Evolutionary conservation across 2,797 vertebrate species (phyloP), one percentile per base, ranked within the genome.

Genomic region (Labeo calbasu): DNA sequence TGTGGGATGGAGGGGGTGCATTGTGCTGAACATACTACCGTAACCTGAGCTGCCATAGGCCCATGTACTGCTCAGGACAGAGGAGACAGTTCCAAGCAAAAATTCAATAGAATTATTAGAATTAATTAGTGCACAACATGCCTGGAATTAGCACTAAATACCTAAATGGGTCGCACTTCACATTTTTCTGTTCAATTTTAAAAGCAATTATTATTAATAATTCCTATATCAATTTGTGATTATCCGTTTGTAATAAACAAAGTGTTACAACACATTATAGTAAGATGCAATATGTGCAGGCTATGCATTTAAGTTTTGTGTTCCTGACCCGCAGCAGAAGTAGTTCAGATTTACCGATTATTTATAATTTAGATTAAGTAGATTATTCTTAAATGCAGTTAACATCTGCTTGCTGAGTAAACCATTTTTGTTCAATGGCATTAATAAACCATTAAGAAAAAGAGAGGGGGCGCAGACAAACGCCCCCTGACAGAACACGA

Each of bases 1-100:
- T 96, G 98, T 98, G 97, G 98, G 98, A 96, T 97, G 95, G 97
- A 99, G 96, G 97, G 81, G 43, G 82, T 70, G 75, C 63, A 65
- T 40, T 69, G 25, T 73, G 13, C 70, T 75, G 46, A 65, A 77
- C 82, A 32, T n/a, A 75, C 70, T 68, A 48, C 36, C 73, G 72
- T 77, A 77, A 83, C 82, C 51, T 48, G 73, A 83, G 72, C 25
- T 61, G 32, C 32, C 55, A 51, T 78, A 25, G 59, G 25, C 81
- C 70, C 70, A 63, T 51, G 32, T 65, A 53, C 28, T 19, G 71
- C 63, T 76, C 23, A 28, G 50, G 17, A 77, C 11, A 28, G 28
- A 53, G 17, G 12, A 83, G n/a, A 25, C 11, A 12, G n/a, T 15
- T 40, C 53, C 66, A 43, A 0, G 7, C 61, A 65, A 21, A 51